Evolutionary conservation across 2,797 vertebrate species (phyloP), one percentile per base, ranked within the genome.

Genomic region (Phyllotis vaccarum): DNA sequence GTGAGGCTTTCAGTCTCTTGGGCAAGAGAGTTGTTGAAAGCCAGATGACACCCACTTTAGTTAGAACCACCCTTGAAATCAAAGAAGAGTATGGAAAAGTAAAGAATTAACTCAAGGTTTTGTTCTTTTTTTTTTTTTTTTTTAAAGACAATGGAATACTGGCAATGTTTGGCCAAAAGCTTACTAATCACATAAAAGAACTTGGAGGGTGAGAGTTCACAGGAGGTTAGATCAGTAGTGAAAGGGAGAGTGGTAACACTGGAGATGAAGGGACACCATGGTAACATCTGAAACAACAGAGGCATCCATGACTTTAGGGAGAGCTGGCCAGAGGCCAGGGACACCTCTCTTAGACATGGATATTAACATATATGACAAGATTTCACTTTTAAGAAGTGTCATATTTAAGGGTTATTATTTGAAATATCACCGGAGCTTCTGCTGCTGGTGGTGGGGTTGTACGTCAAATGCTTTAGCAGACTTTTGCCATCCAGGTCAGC

Each of bases 111-210:
- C 14, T 88, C 27, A 62, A 22, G 14, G n/a, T n/a, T n/a, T 8
- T 79, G 49, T 49, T 49, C 10, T 49, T 49, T 5, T 5, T 49
- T 49, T 49, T 49, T 49, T 49, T 49, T 49, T 49, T 52, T 86
- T 90, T 92, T 68, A 40, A 92, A 86, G 60, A 37, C 2, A 22
- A 3, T 86, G 60, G 5, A 9, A 56, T 88, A 37, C 54, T n/a
- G 43, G n/a, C 46, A 91, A 79, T 29, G 58, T 64, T 80, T 95
- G 58, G 64, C 24, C 78, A 68, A 92, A 94, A 95, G 81, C 52
- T 52, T 90, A 66, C 3, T 17, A 58, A 70, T 86, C 49, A 60
- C 2, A 16, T 43, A 9, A 86, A 83, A 29, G 16, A 24, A 7
- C 0, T n/a, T 31, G 5, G 5, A 16, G 60, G 54, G n/a, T 58